Percentiles rank a stretch among this genome's conserved stretches.
These are phyloP conservation scores for Oncorhynchus gorbuscha DNA, from an alignment of 2,113 vertebrate genomes.

Conservation along the genomic window DNA sequence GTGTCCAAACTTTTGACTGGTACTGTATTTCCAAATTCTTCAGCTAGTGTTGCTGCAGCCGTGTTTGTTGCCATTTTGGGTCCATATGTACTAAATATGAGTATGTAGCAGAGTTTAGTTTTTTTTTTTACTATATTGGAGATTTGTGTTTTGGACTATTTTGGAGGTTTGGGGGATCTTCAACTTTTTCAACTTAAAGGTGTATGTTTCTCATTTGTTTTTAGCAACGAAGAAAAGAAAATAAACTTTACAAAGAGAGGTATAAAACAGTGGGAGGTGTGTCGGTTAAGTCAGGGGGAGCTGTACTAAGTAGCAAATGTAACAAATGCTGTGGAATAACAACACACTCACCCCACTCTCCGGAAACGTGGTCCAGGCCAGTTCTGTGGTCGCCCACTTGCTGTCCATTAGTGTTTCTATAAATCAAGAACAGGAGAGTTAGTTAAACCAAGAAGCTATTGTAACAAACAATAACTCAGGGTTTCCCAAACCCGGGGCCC, in stretches of 20 bases:
- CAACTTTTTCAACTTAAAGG: conserved; percentile 8
- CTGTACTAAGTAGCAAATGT: conserved; percentile 67
- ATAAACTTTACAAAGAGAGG: conserved; percentile 7
- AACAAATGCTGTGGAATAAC: conserved; percentile 57
- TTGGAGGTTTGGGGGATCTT: background rate
- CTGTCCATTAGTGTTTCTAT: conserved; percentile 98
- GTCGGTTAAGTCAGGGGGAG: too few species aligned
- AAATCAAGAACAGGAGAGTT: conserved; percentile 59
- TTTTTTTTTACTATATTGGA: background rate
- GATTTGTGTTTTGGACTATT: background rate
- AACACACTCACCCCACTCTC: conserved; percentile 91
- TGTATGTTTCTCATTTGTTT: conserved; percentile 58
- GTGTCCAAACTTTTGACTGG: too few species aligned
- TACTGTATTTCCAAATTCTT: background rate
- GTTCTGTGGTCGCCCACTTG: conserved; percentile 95
- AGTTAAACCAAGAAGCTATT: background rate
- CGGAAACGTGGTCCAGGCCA: conserved; percentile 95
- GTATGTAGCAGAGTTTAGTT: too few species aligned
- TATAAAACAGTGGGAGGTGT: conserved; percentile 68
- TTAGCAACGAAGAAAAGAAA: conserved; percentile 55
- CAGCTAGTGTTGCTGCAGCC: background rate
- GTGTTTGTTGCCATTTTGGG: background rate
- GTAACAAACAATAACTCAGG: too few species aligned
- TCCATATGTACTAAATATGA: background rate
- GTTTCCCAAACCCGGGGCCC: too few species aligned